phyloP scores from a whole-genome alignment of 1,140 invertebrate genomes.

The Brachionus paranguensis region DNA sequence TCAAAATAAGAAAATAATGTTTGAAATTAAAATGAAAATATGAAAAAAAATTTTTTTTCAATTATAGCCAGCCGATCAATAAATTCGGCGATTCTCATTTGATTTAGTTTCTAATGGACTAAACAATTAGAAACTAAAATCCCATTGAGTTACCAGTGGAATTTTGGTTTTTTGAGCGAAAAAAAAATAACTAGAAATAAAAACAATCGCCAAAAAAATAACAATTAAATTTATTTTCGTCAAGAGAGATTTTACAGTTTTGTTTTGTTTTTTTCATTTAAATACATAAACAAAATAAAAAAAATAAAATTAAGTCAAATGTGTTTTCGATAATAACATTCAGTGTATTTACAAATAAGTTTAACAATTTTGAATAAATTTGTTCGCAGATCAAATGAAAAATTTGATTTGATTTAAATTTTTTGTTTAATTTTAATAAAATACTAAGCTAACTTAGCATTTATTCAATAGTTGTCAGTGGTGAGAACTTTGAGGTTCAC shows the following conservation, averaged over 20 bases:
- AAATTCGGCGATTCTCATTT: too few relatives aligned
- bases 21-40: not conserved
- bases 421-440: not conserved
- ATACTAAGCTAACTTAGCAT: not conserved
- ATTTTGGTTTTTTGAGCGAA: not conserved
- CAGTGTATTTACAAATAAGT: not conserved
- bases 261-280: not conserved
- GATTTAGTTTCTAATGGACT: too few relatives aligned
- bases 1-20: not conserved
- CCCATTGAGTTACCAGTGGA: constrained; percentile 5
- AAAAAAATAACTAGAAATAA: not conserved
- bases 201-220: not conserved
- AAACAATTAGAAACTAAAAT: not conserved
- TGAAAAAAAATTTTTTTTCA: not conserved
- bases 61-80: too few relatives aligned
- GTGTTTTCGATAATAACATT: not conserved
- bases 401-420: not conserved
- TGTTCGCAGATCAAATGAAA: not conserved
- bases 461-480: not conserved
- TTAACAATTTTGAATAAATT: not conserved
- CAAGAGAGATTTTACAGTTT: not conserved
- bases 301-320: not conserved
- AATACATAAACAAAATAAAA: not conserved
- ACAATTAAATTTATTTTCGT: not conserved
- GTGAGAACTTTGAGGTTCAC: not conserved